phyloP scores from a whole-genome alignment of 2,113 vertebrate genomes.

The Clarias magur region DNA sequence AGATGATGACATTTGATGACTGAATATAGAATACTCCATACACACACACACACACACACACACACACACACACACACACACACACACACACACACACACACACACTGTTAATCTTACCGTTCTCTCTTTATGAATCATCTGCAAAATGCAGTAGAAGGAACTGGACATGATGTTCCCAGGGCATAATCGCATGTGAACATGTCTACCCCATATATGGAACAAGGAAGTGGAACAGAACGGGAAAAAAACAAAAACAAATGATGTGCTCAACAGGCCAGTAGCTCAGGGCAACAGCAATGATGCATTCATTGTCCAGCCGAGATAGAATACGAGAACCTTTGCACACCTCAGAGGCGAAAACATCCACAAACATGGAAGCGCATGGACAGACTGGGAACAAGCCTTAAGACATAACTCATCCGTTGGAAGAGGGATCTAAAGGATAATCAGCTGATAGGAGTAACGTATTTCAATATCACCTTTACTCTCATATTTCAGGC shows the following conservation, averaged over 20 bases:
- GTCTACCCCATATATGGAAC: constrained; percentile 31
- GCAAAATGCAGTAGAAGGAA: background rate
- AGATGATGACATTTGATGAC: background rate
- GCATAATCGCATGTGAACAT: constrained; percentile 36
- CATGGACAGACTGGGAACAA: constrained; percentile 8
- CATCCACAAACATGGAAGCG: constrained; percentile 40
- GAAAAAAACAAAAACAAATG: constrained; percentile 44
- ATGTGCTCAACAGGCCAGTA: constrained; percentile 42
- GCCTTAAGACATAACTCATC: constrained; percentile 29
- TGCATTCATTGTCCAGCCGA: constrained; percentile 48
- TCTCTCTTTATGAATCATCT: background rate
- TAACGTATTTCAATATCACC: constrained; percentile 42
- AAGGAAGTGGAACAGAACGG: constrained; percentile 30
- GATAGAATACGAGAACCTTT: constrained; percentile 43
- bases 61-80: background rate
- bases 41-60: too few relatives aligned
- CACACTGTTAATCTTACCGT: background rate
- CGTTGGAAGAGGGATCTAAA: constrained; percentile 30
- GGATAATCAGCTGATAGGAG: constrained; percentile 38
- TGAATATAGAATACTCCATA: background rate
- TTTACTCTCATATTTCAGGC: constrained; percentile 19
- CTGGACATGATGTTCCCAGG: constrained; percentile 33
- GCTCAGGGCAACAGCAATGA: constrained; percentile 46
- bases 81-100: background rate
- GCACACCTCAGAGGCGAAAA: constrained; percentile 34